A percentile compares a stretch with the other conserved stretches of the same genome.
Conservation (phyloP, 2,888 invertebrate genomes). For the Pollenia labialis region DNA sequence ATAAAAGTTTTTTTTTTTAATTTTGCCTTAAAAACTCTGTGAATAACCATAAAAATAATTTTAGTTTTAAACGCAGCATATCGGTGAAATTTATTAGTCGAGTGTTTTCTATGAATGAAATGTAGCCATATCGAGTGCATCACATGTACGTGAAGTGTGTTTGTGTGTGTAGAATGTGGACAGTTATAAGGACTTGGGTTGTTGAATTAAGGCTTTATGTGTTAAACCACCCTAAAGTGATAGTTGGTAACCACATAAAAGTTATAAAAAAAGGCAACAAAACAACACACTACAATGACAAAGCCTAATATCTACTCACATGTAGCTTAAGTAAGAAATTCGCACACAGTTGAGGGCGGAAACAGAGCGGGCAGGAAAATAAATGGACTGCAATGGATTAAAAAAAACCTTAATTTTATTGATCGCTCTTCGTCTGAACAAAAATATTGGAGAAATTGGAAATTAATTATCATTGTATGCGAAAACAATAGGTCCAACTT, state of each 20-base stretch:
- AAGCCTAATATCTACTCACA: constrained; percentile 20
- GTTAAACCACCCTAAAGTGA: constrained; percentile 66
- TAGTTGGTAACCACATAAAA: constrained; percentile 67
- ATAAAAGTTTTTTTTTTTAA: constrained; percentile 4
- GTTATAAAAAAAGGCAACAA: constrained; percentile 51
- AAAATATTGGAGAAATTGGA: no score
- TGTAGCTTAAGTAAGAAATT: background rate
- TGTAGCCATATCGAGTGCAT: constrained; percentile 27
- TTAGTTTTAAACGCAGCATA: constrained; percentile 61
- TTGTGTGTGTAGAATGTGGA: constrained; percentile 11
- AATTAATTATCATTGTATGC: no score
- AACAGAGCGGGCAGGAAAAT: background rate
- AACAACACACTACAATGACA: constrained; percentile 33
- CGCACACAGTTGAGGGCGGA: background rate
- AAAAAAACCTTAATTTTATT: no score
- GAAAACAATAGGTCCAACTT: no score
- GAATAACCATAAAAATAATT: constrained; percentile 62
- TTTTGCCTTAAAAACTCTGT: constrained; percentile 4
- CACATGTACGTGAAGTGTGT: background rate
- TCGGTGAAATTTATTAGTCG: constrained; percentile 64
- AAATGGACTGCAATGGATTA: background rate
- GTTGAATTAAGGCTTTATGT: constrained; percentile 66
- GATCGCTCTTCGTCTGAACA: no score
- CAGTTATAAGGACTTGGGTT: constrained; percentile 36
- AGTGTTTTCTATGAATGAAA: constrained; percentile 45